Conservation (phyloP, 2,113 vertebrate genomes). For the Scophthalmus maximus region DNA sequence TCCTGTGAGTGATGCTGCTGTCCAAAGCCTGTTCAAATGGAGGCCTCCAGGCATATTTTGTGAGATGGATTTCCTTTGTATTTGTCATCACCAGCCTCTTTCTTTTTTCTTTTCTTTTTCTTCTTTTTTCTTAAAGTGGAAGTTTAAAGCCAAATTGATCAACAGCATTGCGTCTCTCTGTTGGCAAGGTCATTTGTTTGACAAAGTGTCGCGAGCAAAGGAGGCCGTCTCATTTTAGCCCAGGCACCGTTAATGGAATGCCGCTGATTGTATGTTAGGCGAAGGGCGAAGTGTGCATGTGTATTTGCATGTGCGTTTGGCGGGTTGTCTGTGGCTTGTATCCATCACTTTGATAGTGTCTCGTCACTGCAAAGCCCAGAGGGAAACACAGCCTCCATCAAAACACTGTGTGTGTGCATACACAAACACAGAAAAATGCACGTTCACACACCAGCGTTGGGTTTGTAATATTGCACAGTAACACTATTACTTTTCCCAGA, state of each 20-base stretch:
- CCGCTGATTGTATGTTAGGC: slow-evolving; percentile 66
- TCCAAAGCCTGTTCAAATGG: slow-evolving; percentile 68
- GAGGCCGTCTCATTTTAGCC: slow-evolving; percentile 71
- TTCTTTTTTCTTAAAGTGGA: slow-evolving; percentile 62
- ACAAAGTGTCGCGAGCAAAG: slow-evolving; percentile 73
- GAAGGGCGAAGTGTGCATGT: slow-evolving; percentile 28
- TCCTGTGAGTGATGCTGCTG: slow-evolving; percentile 70
- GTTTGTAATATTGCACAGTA: background rate
- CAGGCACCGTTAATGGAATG: slow-evolving; percentile 70
- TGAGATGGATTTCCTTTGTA: slow-evolving; percentile 76
- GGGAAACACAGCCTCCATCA: slow-evolving; percentile 29
- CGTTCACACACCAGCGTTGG: background rate
- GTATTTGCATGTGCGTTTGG: slow-evolving; percentile 49
- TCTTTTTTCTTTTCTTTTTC: slow-evolving; percentile 37
- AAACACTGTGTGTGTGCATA: slow-evolving; percentile 10
- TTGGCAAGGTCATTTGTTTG: slow-evolving; percentile 77
- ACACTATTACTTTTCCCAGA: background rate
- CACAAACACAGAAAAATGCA: slow-evolving; percentile 14
- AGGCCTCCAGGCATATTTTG: slow-evolving; percentile 76
- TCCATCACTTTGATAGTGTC: slow-evolving; percentile 65
- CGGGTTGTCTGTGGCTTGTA: slow-evolving; percentile 27
- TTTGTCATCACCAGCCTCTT: slow-evolving; percentile 60
- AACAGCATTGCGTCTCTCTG: slow-evolving; percentile 55
- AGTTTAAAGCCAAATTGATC: slow-evolving; percentile 77
- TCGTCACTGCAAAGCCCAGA: slow-evolving; percentile 42